Evolutionary conservation across 2,888 invertebrate species (phyloP).

Genomic region (Coecobrya sp.): DNA sequence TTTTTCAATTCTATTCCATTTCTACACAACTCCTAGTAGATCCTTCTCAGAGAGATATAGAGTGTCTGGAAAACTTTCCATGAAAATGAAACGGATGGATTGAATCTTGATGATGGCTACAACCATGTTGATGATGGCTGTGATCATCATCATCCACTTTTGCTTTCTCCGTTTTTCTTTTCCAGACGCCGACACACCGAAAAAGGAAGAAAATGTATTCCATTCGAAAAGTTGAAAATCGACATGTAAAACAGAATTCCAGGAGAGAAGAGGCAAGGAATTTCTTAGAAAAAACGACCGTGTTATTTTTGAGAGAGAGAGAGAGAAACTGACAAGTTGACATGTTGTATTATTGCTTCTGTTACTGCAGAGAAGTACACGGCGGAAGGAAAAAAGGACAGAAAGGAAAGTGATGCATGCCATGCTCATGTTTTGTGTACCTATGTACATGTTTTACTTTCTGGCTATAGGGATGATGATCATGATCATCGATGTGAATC

Average conservation of each 20-base stretch:
- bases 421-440: not conserved
- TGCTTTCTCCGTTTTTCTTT: not conserved
- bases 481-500: not conserved
- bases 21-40: not conserved
- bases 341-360: slow-evolving; percentile 67
- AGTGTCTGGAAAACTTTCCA: slow-evolving; percentile 66
- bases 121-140: not conserved
- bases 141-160: slow-evolving; percentile 58
- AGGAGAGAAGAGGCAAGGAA: not conserved
- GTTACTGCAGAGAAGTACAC: not conserved
- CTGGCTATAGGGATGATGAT: not conserved
- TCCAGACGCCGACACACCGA: not conserved
- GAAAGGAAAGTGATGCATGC: slow-evolving; percentile 16
- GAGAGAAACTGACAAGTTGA: slow-evolving; percentile 70
- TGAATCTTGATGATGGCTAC: slow-evolving; percentile 64
- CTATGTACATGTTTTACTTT: not conserved
- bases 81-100: slow-evolving; percentile 78
- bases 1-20: slow-evolving; percentile 47
- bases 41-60: slow-evolving; percentile 24
- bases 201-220: slow-evolving; percentile 56
- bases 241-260: slow-evolving; percentile 34
- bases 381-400: not conserved
- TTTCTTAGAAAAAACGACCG: not conserved
- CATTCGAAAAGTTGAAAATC: slow-evolving; percentile 63
- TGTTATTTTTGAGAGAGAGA: slow-evolving; percentile 47